Evolutionary conservation across 2,113 vertebrate genomes (phyloP), one percentile per base, ranked within the genome.

Genomic region (Petroica traversi): DNA sequence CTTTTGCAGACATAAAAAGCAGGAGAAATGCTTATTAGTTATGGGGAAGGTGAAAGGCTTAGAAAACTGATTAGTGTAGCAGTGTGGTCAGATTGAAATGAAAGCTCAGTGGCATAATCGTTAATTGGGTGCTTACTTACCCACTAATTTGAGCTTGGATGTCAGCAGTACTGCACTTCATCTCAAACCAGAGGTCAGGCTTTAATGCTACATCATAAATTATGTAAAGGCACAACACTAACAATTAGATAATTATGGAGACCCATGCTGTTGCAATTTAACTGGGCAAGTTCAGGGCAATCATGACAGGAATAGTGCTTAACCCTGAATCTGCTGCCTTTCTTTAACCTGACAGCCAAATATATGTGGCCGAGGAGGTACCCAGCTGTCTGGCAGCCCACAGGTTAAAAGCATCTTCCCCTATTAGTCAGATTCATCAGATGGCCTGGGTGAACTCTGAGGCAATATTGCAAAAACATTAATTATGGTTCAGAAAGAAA

Each of bases 161-260:
- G 98, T 98, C 98, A 98, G 98, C 97, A 96, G 94, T 92, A 89
- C 92, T 64, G 93, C 94, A 94, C 97, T 97, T 97, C 97, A 95
- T 97, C 96, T 97, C 96, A 97, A 97, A 98, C 96, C 97, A 97
- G 83, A 97, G 98, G 98, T 98, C 98, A 98, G 97, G 91, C 97
- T 97, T 97, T 96, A 98, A 97, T 97, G 98, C 97, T 98, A 94
- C 97, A 97, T 97, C 97, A 97, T 98, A 98, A 98, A 98, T 98
- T 97, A 98, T 97, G 83, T 96, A 97, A 97, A 97, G 97, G 96
- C 97, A 97, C 97, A 98, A 97, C 97, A 98, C 97, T 97, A 97
- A 98, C 97, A 98, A 98, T 98, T 98, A 98, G 97, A 96, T 98
- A 98, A 98, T 98, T 98, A 98, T 93, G 97, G 97, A 98, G 96